Evolutionary conservation across 2,888 invertebrate genomes (phyloP), one percentile per base, ranked within the genome.

Genomic region (Carpatolechia fugitivella): DNA sequence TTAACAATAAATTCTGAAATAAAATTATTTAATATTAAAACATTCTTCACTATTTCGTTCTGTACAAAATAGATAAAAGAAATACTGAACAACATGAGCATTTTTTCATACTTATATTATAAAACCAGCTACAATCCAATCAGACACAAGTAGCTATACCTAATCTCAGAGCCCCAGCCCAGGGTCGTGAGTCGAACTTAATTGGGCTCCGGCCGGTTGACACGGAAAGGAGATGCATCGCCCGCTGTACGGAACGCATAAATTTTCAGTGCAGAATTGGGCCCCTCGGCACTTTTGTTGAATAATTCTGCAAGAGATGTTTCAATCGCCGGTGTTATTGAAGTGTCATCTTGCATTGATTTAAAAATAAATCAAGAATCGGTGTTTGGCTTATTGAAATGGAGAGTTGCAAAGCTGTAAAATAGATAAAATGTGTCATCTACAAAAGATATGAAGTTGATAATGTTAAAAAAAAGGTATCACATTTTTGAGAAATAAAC

Each of bases 131-230:
- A 24, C 6, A 6, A 6, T 6, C 3, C 3, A 24, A 6, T 20
- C 3, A 20, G 3, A 8, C 1, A 1, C 5, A n/a, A n/a, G 29
- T 13, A 24, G 78, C 77, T 59, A 6, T 13, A 24, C 77, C 77
- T 59, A 6, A 51, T 58, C 70, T 67, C 46, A 33, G 60, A 68
- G 82, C 83, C 73, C 72, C 48, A 58, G 61, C 52, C 57, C 60
- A 78, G 85, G 89, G 89, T 89, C 89, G 89, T 89, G 89, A 86
- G 89, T 80, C 79, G 79, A 82, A 87, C 83, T 87, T 90, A 90
- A 89, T 90, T 90, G 89, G 87, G 79, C 80, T 80, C 78, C 75
- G 82, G 82, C 82, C 79, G 85, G 85, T 80, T 87, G 88, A 88
- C 88, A 88, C 81, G 83, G 82, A 81, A 79, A 83, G 83, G 86